These are phyloP conservation scores for Prionace glauca DNA, from an alignment of 2,797 vertebrate genomes.

Conservation along the genomic window DNA sequence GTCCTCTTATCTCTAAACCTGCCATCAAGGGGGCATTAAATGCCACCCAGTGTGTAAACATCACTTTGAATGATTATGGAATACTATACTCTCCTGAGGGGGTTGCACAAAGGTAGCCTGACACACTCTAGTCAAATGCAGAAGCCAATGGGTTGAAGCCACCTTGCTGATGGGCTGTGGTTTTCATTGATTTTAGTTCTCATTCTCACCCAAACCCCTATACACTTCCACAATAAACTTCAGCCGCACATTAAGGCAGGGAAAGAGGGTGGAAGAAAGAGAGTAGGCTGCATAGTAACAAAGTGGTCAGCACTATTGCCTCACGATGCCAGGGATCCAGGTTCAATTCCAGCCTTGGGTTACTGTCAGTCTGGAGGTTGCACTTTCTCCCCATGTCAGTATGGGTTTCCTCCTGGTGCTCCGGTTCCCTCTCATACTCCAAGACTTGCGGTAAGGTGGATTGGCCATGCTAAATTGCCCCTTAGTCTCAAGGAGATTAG, in stretches of 20 bases:
- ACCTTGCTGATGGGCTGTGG: background rate
- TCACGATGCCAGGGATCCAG: too few relatives aligned
- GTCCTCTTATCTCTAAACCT: too few relatives aligned
- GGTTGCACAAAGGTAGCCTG: background rate
- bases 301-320: too few relatives aligned
- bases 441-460: too few relatives aligned
- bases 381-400: too few relatives aligned
- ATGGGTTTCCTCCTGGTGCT: too few relatives aligned
- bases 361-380: too few relatives aligned
- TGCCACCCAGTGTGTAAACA: background rate
- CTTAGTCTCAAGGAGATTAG: too few relatives aligned
- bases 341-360: too few relatives aligned
- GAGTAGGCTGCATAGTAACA: too few relatives aligned
- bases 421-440: too few relatives aligned
- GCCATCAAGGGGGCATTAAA: background rate
- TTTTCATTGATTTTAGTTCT: background rate
- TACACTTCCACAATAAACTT: background rate
- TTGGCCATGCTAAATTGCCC: too few relatives aligned
- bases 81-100: background rate
- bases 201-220: background rate
- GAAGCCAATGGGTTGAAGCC: background rate
- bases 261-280: background rate
- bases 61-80: background rate
- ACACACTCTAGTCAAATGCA: background rate
- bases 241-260: background rate